Evolutionary conservation across 2,888 invertebrate species (phyloP).

Genomic region (Acronicta alni): DNA sequence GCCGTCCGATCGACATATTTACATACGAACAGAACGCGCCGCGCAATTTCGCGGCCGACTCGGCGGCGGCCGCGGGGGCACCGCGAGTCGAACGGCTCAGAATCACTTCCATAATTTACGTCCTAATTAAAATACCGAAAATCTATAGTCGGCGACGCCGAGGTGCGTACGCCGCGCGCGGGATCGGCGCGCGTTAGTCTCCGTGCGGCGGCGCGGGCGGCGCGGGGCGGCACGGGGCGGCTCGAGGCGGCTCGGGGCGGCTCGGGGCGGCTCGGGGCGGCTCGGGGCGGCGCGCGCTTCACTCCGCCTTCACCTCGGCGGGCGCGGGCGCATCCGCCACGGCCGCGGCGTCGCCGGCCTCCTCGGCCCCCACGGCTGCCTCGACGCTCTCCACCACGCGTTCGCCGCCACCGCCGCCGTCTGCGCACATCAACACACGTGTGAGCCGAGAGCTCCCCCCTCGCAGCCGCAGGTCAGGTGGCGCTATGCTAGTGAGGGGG

Average conservation of each 20-base stretch:
- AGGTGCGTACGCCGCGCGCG: conserved; percentile 50
- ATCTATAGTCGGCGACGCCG: conserved; percentile 68
- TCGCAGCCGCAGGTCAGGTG: conserved; percentile 21
- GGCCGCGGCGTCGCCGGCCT: conserved; percentile 62
- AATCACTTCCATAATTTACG: conserved; percentile 87
- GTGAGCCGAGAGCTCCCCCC: conserved; percentile 38
- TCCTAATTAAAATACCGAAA: conserved; percentile 86
- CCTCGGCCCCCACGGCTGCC: conserved; percentile 64
- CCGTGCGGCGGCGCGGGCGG: conserved; percentile 60
- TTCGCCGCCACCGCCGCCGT: conserved; percentile 71
- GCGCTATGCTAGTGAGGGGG: conserved; percentile 23
- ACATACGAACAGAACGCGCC: conserved; percentile 81
- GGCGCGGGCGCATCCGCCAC: conserved; percentile 64
- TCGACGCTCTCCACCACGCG: conserved; percentile 70
- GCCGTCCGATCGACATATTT: conserved; percentile 83
- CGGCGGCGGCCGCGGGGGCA: conserved; percentile 55
- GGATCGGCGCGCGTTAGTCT: conserved; percentile 40
- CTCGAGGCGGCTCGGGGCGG: conserved; percentile 72
- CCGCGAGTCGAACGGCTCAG: conserved; percentile 76
- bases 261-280: conserved; percentile 66
- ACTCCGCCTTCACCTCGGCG: conserved; percentile 67
- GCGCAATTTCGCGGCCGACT: conserved; percentile 63
- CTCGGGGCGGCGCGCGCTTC: conserved; percentile 73
- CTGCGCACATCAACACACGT: conserved; percentile 59
- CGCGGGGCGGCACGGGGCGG: conserved; percentile 42